Base-by-base conservation (phyloP, 2,797 vertebrate genomes). In the Coracias cyanogaster region DNA sequence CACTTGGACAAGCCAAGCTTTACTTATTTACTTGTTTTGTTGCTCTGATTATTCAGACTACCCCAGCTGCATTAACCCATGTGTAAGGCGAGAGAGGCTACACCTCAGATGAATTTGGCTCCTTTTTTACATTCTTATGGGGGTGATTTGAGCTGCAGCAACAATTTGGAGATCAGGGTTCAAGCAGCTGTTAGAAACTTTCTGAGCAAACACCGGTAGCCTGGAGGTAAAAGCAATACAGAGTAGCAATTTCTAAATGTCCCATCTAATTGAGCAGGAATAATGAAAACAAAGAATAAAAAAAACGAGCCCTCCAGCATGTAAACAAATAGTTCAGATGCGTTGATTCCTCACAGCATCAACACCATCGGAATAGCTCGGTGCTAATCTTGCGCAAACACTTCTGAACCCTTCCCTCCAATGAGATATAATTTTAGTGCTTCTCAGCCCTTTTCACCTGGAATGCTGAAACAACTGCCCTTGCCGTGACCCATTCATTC, bases 181-280 rank as follows among this genome's bases (percentile, higher is more conserved):
- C 46, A 7, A 67, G 91, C 96, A 96, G 93, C 94, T 96, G 93
- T 8, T 45, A 54, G 72, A 64, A 89, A 21, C 78, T 70, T 80
- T 18, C 28, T 31, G 60, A 82, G 94, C 92, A 79, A 95, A 72
- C 91, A 88, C 43, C 35, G 7, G 64, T 67, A 93, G 96, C 96
- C 96, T 3, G 82, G 69, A 92, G 95, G 94, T 65, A 92, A 83
- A 83, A 58, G 87, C 96, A 93, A 91, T 54, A 89, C 62, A 90
- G 84, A 96, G 94, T 92, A 83, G 89, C 94, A 73, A 66, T 89
- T 91, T 95, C 95, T 95, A 54, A 93, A 80, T 10, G 94, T 88
- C 90, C 96, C 87, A 60, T 94, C 94, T 95, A 95, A 96, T 95
- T 94, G 94, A 96, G 96, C 95, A 96, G 87, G 93, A 91, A 79